These are phyloP conservation scores for Tinea semifulvella DNA, from an alignment of 2,888 invertebrate genomes.

Conservation along the genomic window DNA sequence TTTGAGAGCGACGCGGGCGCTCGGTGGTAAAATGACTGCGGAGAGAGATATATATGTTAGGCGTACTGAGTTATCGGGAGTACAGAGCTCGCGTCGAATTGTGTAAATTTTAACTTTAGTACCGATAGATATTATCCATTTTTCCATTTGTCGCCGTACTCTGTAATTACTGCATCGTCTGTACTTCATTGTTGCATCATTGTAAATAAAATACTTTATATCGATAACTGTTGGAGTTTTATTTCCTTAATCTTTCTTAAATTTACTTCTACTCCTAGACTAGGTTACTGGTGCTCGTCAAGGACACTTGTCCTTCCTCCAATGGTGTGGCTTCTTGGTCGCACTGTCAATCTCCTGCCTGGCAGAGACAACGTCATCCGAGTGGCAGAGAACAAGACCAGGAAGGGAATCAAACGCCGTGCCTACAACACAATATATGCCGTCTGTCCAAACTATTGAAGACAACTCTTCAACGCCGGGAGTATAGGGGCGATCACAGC, in stretches of 20 bases:
- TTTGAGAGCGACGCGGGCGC: neutral
- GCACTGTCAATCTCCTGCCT: too few relatives aligned
- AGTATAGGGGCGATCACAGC: too few relatives aligned
- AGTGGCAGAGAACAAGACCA: too few relatives aligned
- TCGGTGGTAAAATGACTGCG: neutral
- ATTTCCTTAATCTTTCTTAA: neutral
- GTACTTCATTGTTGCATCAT: constrained; percentile 68
- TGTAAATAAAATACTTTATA: constrained; percentile 68
- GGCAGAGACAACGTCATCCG: too few relatives aligned
- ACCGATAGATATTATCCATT: constrained; percentile 64
- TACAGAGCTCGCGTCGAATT: too few relatives aligned
- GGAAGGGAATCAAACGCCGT: too few relatives aligned
- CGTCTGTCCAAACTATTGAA: too few relatives aligned
- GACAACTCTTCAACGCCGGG: too few relatives aligned
- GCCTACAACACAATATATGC: too few relatives aligned
- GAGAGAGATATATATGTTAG: too few relatives aligned
- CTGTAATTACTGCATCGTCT: constrained; percentile 66
- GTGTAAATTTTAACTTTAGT: constrained; percentile 49
- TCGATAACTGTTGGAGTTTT: constrained; percentile 27
- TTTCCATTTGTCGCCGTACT: constrained; percentile 61
- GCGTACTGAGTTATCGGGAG: too few relatives aligned
- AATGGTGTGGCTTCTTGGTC: neutral
- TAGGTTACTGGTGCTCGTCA: neutral
- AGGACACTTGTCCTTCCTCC: neutral
- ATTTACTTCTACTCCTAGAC: neutral